Evolutionary conservation across 2,888 invertebrate genomes (phyloP), one percentile per base, ranked within the genome.

Genomic region (Zeuzera pyrina): DNA sequence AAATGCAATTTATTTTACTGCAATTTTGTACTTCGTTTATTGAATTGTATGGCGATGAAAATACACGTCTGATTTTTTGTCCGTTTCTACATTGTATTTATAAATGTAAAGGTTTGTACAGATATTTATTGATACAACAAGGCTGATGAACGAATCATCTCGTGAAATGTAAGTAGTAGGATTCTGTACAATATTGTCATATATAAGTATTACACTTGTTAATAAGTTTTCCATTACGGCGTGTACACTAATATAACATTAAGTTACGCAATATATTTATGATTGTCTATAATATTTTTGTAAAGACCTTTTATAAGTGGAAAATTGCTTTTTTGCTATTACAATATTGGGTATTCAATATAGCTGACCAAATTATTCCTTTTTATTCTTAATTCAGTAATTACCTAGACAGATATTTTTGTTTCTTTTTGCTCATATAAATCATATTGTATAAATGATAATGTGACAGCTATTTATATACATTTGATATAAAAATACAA

Each of bases 81-180:
- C 24, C 47, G 38, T 44, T 36, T 47, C 43, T 47, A 45, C 41
- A 52, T 56, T 53, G 49, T 56, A 53, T 19, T 19, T 19, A 19
- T 19, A 7, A 19, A 33, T 19, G 49, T 70, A 68, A 66, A 60
- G 47, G 49, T 57, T 56, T 78, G 76, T 77, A 78, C 69, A 78
- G 67, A 70, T 77, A 77, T 73, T 76, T 76, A 77, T 74, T 74
- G 53, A 66, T 54, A 42, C 36, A 43, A 45, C 46, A 67, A 66
- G 66, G 57, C 61, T 66, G 61, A 58, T 59, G 64, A 54, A 45
- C 48, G 43, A 42, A 58, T 57, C 62, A 62, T 70, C 61, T 47
- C 61, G 52, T 56, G 15, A 58, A 47, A 40, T 58, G 51, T 49
- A 52, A 43, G 38, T 38, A 37, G 26, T 19, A 15, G 36, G 45